phyloP scores from a whole-genome alignment of 1,140 invertebrate species.

The Drosophila takahashii region DNA sequence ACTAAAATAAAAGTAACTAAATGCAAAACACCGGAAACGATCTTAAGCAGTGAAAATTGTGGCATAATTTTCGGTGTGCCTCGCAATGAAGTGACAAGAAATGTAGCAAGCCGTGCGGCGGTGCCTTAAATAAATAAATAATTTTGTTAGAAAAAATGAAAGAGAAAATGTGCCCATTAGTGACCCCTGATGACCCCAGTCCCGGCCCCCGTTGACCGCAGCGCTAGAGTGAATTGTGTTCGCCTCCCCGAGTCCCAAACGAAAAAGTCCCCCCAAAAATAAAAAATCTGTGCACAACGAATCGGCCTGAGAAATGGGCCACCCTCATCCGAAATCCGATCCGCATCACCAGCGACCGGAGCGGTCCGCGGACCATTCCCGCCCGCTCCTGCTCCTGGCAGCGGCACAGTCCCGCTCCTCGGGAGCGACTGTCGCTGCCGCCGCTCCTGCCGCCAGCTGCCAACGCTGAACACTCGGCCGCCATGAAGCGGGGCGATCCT shows the following conservation, averaged over 20 bases:
- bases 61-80: slow-evolving; percentile 40
- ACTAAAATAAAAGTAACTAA: slow-evolving; percentile 30
- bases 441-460: slow-evolving; percentile 43
- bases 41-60: slow-evolving; percentile 44
- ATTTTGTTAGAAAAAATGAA: slow-evolving; percentile 11
- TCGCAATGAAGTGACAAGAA: slow-evolving; percentile 27
- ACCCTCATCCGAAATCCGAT: slow-evolving; percentile 27
- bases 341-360: slow-evolving; percentile 23
- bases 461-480: slow-evolving; percentile 50
- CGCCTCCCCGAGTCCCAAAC: slow-evolving; percentile 28
- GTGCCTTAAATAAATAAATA: slow-evolving; percentile 41
- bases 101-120: slow-evolving; percentile 56
- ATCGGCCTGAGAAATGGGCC: slow-evolving; percentile 52
- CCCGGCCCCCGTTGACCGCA: slow-evolving; percentile 66
- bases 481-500: slow-evolving; percentile 30
- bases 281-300: slow-evolving; percentile 12
- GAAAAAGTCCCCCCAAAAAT: background rate
- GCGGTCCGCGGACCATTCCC: slow-evolving; percentile 36
- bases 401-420: slow-evolving; percentile 46
- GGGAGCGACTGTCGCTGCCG: slow-evolving; percentile 23
- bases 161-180: slow-evolving; percentile 44
- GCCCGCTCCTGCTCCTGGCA: slow-evolving; percentile 39
- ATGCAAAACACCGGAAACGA: slow-evolving; percentile 30
- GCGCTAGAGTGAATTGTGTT: slow-evolving; percentile 64
- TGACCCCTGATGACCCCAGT: slow-evolving; percentile 38